Evolutionary conservation across 2,113 vertebrate species (phyloP).

Genomic region (Bujurquina vittata): DNA sequence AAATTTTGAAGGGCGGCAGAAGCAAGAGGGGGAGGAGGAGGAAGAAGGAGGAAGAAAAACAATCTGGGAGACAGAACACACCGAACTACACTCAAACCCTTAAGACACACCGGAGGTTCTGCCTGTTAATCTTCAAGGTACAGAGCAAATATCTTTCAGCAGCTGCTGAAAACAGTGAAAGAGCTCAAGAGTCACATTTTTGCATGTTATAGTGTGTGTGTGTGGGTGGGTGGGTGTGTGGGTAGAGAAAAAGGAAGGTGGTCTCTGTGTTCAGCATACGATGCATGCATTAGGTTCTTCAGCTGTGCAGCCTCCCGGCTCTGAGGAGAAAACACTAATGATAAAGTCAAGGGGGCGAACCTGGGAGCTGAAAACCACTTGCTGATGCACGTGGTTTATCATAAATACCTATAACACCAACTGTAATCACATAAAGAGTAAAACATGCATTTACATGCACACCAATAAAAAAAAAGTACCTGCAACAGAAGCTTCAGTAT

Average conservation of each 20-base stretch:
- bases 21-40: neutral
- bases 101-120: constrained; percentile 37
- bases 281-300: constrained; percentile 16
- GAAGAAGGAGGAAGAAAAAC: constrained; percentile 26
- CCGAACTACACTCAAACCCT: constrained; percentile 24
- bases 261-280: neutral
- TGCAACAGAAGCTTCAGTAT: neutral
- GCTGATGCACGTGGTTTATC: constrained; percentile 20
- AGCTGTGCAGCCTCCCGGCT: constrained; percentile 43
- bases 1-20: constrained; percentile 7
- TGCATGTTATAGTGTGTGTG: neutral
- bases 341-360: constrained; percentile 29
- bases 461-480: neutral
- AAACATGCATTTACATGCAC: constrained; percentile 18
- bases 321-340: constrained; percentile 43
- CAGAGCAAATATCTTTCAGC: constrained; percentile 41
- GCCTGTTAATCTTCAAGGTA: constrained; percentile 31
- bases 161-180: constrained; percentile 33
- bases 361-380: constrained; percentile 52
- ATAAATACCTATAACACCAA: constrained; percentile 67
- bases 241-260: constrained; percentile 6
- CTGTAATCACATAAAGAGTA: constrained; percentile 34
- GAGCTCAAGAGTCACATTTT: constrained; percentile 40
- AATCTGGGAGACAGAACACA: constrained; percentile 33
- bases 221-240: too few species aligned